These are phyloP conservation scores for Diplodus sargus DNA, from an alignment of 2,797 vertebrate genomes.

Conservation along the genomic window DNA sequence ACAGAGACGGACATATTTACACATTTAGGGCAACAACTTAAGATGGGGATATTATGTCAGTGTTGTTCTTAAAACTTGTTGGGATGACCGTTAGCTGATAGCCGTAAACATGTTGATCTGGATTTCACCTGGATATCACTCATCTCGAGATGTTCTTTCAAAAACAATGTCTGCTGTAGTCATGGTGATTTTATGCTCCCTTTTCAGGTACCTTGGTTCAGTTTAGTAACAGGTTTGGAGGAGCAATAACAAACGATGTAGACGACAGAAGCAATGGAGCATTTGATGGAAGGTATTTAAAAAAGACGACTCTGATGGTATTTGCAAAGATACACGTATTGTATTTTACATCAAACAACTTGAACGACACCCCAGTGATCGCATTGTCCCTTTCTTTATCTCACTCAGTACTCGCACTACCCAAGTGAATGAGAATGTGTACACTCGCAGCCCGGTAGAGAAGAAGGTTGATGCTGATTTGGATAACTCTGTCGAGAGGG, in stretches of 20 bases:
- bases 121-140: background rate
- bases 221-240: conserved; percentile 68
- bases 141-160: background rate
- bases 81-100: too few relatives aligned
- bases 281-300: conserved; percentile 56
- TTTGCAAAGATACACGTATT: background rate
- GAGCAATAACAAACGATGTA: conserved; percentile 41
- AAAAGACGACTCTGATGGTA: background rate
- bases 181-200: background rate
- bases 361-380: background rate
- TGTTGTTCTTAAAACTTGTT: background rate
- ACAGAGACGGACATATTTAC: too few relatives aligned
- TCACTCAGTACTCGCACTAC: conserved; percentile 45
- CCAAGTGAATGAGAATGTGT: conserved; percentile 25
- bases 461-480: conserved; percentile 34
- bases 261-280: conserved; percentile 62
- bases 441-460: background rate
- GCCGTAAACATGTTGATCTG: background rate
- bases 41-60: background rate
- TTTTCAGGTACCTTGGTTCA: conserved; percentile 68
- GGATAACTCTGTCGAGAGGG: conserved; percentile 43
- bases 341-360: background rate
- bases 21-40: background rate
- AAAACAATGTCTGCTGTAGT: background rate
- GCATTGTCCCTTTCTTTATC: background rate